These are phyloP conservation scores for Takifugu rubripes DNA, from an alignment of 2,797 vertebrate genomes.

Conservation along the genomic window DNA sequence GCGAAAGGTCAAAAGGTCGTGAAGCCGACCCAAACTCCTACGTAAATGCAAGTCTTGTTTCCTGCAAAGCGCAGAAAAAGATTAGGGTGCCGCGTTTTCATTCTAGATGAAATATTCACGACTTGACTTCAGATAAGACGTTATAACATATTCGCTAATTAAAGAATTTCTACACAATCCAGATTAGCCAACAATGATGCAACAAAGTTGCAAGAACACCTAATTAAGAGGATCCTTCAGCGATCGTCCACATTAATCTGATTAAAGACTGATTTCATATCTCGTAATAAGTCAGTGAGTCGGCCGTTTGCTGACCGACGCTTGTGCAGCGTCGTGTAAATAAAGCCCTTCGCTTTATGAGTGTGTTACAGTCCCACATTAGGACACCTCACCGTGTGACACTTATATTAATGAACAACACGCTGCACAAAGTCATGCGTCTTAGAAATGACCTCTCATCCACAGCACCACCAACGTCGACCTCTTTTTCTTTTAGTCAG, in stretches of 20 bases:
- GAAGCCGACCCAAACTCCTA: slow-evolving; percentile 2
- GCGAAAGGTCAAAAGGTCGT: slow-evolving; percentile 23
- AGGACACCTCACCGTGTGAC: slow-evolving; percentile 41
- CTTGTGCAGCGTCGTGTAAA: slow-evolving; percentile 34
- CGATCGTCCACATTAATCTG: slow-evolving; percentile 44
- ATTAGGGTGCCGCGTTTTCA: slow-evolving; percentile 27
- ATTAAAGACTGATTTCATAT: slow-evolving; percentile 49
- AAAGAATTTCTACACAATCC: slow-evolving; percentile 60
- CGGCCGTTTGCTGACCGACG: slow-evolving; percentile 10
- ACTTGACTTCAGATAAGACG: slow-evolving; percentile 40
- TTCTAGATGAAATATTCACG: slow-evolving; percentile 55
- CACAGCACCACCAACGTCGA: slow-evolving; percentile 28
- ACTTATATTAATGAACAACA: slow-evolving; percentile 47
- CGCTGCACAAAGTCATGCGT: slow-evolving; percentile 40
- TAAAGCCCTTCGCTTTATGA: slow-evolving; percentile 43
- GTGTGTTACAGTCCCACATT: slow-evolving; percentile 48
- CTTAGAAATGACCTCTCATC: slow-evolving; percentile 48
- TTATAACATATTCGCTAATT: slow-evolving; percentile 63
- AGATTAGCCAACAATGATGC: slow-evolving; percentile 61
- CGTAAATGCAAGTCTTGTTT: slow-evolving; percentile 5
- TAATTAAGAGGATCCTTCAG: slow-evolving; percentile 65
- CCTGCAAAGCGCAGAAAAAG: slow-evolving; percentile 35
- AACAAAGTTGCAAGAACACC: slow-evolving; percentile 64
- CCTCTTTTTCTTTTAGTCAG: slow-evolving; percentile 27
- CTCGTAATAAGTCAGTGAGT: slow-evolving; percentile 43